Evolutionary conservation across 2,113 vertebrate genomes (phyloP), one percentile per base, ranked within the genome.

Genomic region (Scartelaos histophorus): DNA sequence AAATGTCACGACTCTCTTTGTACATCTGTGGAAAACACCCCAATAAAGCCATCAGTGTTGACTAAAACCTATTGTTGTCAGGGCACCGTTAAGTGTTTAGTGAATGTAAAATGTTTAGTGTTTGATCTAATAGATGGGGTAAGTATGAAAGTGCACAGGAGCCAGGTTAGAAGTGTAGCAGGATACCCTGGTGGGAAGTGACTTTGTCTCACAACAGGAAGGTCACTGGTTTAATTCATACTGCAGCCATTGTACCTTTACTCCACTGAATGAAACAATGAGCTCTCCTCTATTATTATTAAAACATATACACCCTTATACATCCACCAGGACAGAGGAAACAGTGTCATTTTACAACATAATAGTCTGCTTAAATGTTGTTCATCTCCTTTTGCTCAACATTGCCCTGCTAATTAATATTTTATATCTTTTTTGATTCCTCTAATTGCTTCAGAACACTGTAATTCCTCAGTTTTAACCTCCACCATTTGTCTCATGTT

Each of bases 1-100:
- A 91, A 90, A 92, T 92, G 90, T 91, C 88, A 92, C 83, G 83
- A 90, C 88, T 91, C 88, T 81, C 79, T 84, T 82, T 86, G 82
- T 89, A 87, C 85, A 82, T 88, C 87, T 89, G 85, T 82, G 74
- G 82, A 86, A 88, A 87, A 88, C 64, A 86, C 76, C 88, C 79
- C 24, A 83, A 89, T 87, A 82, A 87, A 91, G 84, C 83, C 89
- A 78, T 86, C 82, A 81, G 73, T 67, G 84, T 85, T 78, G 66
- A 85, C 70, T 74, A 74, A 78, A 69, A 66, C 67, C 72, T 82
- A 85, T 87, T 88, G 82, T 73, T 16, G 70, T 76, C 70, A 87
- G 83, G 83, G 85, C 78, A 88, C 77, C 77, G 84, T 82, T 70
- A 77, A 75, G 77, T 78, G 65, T 79, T 82, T 76, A 84, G 80